phyloP scores from a whole-genome alignment of 2,888 invertebrate genomes.

The Nesidiocoris tenuis region DNA sequence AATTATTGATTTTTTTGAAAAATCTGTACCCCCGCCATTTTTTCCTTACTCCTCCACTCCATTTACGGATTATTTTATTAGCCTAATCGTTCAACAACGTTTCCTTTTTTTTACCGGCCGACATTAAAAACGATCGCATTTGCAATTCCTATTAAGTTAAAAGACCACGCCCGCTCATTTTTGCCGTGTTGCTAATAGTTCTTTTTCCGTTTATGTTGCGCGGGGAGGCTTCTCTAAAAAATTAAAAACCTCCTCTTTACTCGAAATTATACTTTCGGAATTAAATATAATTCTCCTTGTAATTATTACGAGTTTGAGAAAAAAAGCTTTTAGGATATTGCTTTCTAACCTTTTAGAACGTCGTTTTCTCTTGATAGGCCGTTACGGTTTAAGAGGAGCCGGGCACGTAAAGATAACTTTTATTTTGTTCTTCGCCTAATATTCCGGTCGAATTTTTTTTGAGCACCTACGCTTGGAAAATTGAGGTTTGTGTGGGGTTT shows the following conservation, averaged over 20 bases:
- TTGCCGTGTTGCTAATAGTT: not conserved
- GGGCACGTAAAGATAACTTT: not conserved
- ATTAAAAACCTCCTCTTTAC: not conserved
- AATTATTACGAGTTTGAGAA: conserved; percentile 25
- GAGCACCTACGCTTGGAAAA: too few species aligned
- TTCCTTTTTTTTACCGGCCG: not conserved
- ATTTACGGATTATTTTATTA: too few species aligned
- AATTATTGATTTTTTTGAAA: too few species aligned
- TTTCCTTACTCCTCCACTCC: too few species aligned
- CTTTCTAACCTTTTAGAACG: conserved; percentile 21
- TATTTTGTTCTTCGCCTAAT: too few species aligned
- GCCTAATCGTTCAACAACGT: too few species aligned
- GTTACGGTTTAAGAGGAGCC: not conserved
- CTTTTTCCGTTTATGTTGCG: not conserved
- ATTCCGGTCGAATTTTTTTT: too few species aligned
- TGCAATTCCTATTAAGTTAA: not conserved
- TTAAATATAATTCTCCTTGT: conserved; percentile 23
- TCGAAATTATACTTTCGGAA: conserved; percentile 6
- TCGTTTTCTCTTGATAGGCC: conserved; percentile 14
- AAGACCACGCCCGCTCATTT: not conserved
- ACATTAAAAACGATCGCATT: not conserved
- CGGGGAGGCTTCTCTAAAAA: not conserved
- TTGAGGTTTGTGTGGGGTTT: too few species aligned
- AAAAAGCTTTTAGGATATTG: conserved; percentile 31
- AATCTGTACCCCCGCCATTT: too few species aligned